Conservation (phyloP, 2,888 invertebrate species). For the Baccha elongata region DNA sequence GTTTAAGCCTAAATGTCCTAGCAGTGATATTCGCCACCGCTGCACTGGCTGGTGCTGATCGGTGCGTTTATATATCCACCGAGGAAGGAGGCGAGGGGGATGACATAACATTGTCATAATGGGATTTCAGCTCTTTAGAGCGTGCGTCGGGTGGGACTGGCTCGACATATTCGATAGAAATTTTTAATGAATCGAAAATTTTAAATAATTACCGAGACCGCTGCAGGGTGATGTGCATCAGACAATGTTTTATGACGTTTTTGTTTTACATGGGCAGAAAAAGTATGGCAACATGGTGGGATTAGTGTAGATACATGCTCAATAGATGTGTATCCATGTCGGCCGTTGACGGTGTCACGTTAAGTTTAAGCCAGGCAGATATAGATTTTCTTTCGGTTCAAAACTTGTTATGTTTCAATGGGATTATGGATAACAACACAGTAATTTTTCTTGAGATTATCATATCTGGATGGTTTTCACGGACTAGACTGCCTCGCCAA, state of each 20-base stretch:
- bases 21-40: slow-evolving; percentile 62
- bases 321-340: neutral
- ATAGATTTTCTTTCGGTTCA: neutral
- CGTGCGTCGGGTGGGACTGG: slow-evolving; percentile 31
- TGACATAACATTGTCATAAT: slow-evolving; percentile 48
- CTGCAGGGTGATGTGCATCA: slow-evolving; percentile 50
- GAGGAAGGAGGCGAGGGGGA: neutral
- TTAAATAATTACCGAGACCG: slow-evolving; percentile 79
- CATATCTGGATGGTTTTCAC: no score
- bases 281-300: neutral
- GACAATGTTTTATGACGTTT: slow-evolving; percentile 37
- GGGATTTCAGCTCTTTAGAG: slow-evolving; percentile 48
- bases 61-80: no score
- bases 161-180: slow-evolving; percentile 73
- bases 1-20: slow-evolving; percentile 70
- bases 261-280: neutral
- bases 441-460: no score
- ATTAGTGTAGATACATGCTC: slow-evolving; percentile 19
- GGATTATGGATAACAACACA: no score
- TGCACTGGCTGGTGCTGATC: slow-evolving; percentile 31
- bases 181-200: slow-evolving; percentile 81
- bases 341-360: neutral
- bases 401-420: neutral
- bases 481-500: no score
- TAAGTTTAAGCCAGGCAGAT: neutral